Evolutionary conservation across 1,140 invertebrate genomes (phyloP).

Genomic region (Drosophila truncata): DNA sequence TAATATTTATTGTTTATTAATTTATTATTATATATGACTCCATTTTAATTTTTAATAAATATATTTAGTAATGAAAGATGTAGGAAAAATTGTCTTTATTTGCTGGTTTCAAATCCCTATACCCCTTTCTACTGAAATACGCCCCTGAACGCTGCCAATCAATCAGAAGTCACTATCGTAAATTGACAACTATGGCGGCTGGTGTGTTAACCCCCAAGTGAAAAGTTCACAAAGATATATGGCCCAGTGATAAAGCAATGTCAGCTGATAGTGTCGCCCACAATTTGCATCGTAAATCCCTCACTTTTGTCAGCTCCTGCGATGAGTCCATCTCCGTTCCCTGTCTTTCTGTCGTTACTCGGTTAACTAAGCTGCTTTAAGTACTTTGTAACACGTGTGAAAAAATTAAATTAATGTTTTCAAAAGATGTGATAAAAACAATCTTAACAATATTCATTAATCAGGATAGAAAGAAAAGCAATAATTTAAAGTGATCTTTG

Average conservation of each 20-base stretch:
- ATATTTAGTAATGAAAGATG: too few species aligned
- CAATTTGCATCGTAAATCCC: constrained; percentile 40
- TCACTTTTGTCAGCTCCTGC: constrained; percentile 11
- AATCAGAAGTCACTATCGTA: constrained; percentile 34
- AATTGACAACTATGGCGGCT: constrained; percentile 14
- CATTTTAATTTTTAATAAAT: too few species aligned
- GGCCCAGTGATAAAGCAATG: constrained; percentile 40
- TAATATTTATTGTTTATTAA: too few species aligned
- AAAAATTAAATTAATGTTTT: background rate
- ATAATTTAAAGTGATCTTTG: background rate
- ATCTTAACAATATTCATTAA: background rate
- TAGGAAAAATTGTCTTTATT: too few species aligned
- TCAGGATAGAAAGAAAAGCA: background rate
- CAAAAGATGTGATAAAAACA: background rate
- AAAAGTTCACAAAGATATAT: constrained; percentile 30
- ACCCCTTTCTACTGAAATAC: background rate
- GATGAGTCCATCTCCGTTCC: background rate
- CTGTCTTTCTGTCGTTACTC: background rate
- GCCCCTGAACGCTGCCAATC: constrained; percentile 21
- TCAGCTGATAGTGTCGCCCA: constrained; percentile 55
- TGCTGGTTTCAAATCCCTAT: too few species aligned
- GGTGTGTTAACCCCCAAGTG: constrained; percentile 5
- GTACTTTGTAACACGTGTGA: background rate
- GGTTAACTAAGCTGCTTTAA: background rate
- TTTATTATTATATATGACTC: too few species aligned